These are phyloP conservation scores for Propithecus deckenii DNA, from an alignment of 2,797 vertebrate species.

Conservation along the genomic window DNA sequence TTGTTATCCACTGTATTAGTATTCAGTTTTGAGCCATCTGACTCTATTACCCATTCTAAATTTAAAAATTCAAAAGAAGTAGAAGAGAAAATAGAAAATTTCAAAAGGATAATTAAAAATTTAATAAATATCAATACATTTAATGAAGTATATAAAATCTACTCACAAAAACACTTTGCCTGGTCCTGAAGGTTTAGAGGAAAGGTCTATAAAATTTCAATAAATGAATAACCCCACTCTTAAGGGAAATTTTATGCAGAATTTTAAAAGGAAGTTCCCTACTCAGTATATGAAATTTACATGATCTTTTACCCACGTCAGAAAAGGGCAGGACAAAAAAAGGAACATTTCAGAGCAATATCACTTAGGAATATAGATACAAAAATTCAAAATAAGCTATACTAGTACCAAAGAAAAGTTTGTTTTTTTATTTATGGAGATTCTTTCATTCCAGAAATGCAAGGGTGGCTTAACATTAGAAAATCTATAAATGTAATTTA, in stretches of 20 bases:
- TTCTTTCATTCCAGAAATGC: neutral
- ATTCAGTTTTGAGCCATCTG: neutral
- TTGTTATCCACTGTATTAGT: neutral
- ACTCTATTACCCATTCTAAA: too few species aligned
- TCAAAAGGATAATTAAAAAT: neutral
- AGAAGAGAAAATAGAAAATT: neutral
- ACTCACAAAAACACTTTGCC: neutral
- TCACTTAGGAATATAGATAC: neutral
- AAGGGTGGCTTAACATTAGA: neutral
- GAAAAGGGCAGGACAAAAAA: neutral
- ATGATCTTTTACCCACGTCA: neutral
- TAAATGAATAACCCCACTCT: neutral
- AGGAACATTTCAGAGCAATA: neutral
- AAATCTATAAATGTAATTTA: neutral
- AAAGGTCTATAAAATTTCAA: neutral
- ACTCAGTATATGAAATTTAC: neutral
- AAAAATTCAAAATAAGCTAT: neutral
- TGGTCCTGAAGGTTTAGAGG: neutral
- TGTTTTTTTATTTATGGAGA: neutral
- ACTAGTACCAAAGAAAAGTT: neutral
- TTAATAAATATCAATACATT: neutral
- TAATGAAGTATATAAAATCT: neutral
- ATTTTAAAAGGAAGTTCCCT: neutral
- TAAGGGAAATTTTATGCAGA: neutral
- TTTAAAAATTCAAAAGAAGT: neutral